A percentile compares a stretch with the other conserved stretches of the same genome.
phyloP scores from a whole-genome alignment of 2,797 vertebrate species.

The Chloroceryle inda region DNA sequence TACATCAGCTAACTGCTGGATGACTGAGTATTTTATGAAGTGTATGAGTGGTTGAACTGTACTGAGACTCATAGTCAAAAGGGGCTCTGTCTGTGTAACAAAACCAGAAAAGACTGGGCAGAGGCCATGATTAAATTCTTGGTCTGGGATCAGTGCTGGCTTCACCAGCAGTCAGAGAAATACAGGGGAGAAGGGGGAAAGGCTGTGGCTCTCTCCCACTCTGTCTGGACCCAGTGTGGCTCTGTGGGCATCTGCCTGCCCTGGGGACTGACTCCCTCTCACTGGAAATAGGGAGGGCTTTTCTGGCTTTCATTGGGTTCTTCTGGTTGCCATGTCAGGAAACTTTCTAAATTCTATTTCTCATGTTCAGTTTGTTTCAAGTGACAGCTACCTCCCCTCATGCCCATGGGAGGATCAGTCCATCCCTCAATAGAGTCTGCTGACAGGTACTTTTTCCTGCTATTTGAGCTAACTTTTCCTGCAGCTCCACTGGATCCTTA shows the following conservation, averaged over 20 bases:
- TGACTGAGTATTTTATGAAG: neutral
- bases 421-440: neutral
- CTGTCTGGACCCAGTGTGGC: rapidly evolving
- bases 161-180: neutral
- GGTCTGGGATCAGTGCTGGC: neutral
- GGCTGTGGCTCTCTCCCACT: neutral
- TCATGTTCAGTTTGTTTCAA: neutral
- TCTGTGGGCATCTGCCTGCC: rapidly evolving
- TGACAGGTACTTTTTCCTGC: neutral
- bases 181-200: neutral
- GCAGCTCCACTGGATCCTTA: rapidly evolving
- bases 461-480: neutral
- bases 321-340: neutral
- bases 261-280: neutral
- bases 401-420: neutral
- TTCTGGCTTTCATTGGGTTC: neutral
- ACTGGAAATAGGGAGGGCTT: neutral
- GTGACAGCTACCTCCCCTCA: neutral
- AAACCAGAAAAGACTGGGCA: neutral
- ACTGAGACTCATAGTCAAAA: neutral
- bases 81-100: neutral
- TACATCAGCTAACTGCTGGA: neutral
- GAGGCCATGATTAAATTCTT: neutral
- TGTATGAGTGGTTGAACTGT: neutral
- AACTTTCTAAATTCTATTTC: neutral